phyloP scores from a whole-genome alignment of 2,888 invertebrate species.

The Linnaemya vulpina region DNA sequence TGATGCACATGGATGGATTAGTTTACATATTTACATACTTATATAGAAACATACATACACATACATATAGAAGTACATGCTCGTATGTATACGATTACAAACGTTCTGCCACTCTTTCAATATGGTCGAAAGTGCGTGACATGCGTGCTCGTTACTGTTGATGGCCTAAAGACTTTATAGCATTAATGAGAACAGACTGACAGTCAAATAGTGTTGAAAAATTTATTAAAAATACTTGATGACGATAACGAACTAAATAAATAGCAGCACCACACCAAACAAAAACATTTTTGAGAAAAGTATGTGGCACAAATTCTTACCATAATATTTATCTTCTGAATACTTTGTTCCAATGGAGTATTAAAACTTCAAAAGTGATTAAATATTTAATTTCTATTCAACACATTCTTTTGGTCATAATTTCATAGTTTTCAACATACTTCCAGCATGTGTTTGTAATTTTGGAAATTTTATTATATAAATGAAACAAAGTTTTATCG shows the following conservation, averaged over 20 bases:
- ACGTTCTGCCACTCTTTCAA: slow-evolving; percentile 5
- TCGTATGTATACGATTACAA: not conserved
- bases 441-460: not conserved
- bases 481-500: not conserved
- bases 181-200: slow-evolving; percentile 35
- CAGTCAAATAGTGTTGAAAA: slow-evolving; percentile 20
- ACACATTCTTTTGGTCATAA: not conserved
- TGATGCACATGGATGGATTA: not conserved
- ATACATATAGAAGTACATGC: not conserved
- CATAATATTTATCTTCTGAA: slow-evolving; percentile 21
- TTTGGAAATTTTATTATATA: not conserved
- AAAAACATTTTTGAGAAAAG: not conserved
- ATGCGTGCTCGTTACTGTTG: slow-evolving; percentile 65
- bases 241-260: slow-evolving; percentile 17
- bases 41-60: not conserved
- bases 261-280: not conserved
- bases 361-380: slow-evolving; percentile 19
- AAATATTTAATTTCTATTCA: not conserved
- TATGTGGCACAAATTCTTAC: slow-evolving; percentile 37
- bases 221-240: slow-evolving; percentile 34
- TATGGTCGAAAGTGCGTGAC: slow-evolving; percentile 68
- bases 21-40: slow-evolving; percentile 19
- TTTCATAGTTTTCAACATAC: slow-evolving; percentile 6
- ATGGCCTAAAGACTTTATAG: slow-evolving; percentile 1
- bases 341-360: not conserved